A percentile compares a stretch with the other conserved stretches of the same genome.
These are phyloP conservation scores for Caenorhabditis sp. DNA, from an alignment of 2,888 invertebrate genomes.

Conservation along the genomic window DNA sequence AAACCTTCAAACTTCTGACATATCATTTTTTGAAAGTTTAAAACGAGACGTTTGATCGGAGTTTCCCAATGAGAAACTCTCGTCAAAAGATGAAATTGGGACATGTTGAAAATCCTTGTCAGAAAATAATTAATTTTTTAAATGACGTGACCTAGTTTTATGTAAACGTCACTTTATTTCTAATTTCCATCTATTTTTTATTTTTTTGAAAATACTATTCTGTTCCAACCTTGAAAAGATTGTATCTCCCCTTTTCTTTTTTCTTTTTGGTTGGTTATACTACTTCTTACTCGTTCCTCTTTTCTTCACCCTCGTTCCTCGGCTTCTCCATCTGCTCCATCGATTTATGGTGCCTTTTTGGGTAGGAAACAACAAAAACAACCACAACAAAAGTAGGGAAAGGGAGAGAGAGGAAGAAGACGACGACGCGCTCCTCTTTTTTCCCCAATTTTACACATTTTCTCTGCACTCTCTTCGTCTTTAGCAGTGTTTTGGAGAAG, in stretches of 20 bases:
- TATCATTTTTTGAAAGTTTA: no score
- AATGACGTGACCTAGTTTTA: no score
- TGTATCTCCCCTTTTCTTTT: not conserved
- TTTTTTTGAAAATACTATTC: no score
- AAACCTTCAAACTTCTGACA: no score
- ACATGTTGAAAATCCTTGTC: no score
- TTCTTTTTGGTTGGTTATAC: not conserved
- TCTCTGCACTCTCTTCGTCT: not conserved
- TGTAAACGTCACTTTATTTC: no score
- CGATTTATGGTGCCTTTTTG: slow-evolving; percentile 1
- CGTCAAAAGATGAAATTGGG: no score
- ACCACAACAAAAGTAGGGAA: not conserved
- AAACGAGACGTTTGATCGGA: no score
- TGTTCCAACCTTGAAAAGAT: not conserved
- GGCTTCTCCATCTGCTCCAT: slow-evolving; percentile 1
- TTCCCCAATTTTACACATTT: not conserved
- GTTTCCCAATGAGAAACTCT: no score
- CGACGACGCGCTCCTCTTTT: not conserved
- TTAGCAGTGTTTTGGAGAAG: not conserved
- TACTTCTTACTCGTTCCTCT: not conserved
- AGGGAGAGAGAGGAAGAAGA: not conserved
- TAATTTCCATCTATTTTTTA: no score
- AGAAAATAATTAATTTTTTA: no score
- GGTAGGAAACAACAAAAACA: not conserved
- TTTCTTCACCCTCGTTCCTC: not conserved